A percentile compares a stretch with the other conserved stretches of the same genome.
Conservation (phyloP, 2,113 vertebrate species). For the Willisornis vidua region DNA sequence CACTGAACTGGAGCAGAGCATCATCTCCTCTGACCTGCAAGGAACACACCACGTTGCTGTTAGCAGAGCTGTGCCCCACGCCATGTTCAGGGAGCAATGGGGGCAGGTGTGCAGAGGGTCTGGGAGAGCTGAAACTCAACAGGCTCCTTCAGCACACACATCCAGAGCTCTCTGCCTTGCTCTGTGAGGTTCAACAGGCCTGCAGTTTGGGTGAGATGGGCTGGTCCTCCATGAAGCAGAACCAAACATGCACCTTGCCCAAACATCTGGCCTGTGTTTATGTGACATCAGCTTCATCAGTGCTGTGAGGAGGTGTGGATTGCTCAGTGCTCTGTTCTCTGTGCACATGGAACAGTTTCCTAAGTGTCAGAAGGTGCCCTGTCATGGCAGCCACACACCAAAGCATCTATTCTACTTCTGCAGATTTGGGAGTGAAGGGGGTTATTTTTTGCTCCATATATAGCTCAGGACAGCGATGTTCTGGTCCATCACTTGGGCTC, state of each 20-base stretch:
- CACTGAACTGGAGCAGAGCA: no score
- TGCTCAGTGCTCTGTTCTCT: background rate
- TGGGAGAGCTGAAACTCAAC: background rate
- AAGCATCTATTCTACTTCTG: background rate
- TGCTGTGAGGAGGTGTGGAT: accelerated
- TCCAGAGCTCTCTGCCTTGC: accelerated
- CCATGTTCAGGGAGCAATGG: accelerated
- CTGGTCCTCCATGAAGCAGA: background rate
- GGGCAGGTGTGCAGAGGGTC: accelerated
- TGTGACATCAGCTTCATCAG: background rate
- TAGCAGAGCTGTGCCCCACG: background rate
- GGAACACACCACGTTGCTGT: accelerated
- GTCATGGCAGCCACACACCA: background rate
- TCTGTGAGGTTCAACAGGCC: background rate
- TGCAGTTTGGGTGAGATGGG: background rate
- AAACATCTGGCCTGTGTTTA: no score
- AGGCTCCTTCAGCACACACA: background rate
- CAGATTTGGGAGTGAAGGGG: background rate
- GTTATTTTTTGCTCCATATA: accelerated
- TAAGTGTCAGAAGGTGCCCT: background rate
- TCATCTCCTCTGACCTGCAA: accelerated
- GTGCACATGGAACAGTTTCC: background rate
- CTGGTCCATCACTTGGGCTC: background rate
- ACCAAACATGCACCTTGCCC: background rate
- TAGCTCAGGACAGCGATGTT: accelerated